These are phyloP conservation scores for Sorex araneus DNA, from an alignment of 2,113 vertebrate genomes.

Conservation along the genomic window DNA sequence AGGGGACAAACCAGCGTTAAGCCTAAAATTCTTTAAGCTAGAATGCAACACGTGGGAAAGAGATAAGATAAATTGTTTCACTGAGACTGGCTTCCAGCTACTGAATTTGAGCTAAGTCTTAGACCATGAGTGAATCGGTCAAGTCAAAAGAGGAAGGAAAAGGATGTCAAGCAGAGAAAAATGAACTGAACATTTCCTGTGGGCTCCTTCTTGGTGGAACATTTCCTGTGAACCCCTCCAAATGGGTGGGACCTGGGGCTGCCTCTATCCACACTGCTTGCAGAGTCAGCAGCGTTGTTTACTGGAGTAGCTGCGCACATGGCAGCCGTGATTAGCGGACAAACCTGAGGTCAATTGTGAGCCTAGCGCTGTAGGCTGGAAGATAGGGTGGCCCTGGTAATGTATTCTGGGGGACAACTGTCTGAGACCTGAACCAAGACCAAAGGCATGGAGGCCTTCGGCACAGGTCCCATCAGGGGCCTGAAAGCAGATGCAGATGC, in stretches of 20 bases:
- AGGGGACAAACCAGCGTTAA: no score
- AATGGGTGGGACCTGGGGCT: background rate
- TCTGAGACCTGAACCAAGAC: no score
- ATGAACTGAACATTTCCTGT: background rate
- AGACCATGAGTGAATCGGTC: background rate
- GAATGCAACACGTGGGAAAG: background rate
- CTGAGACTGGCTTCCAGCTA: background rate
- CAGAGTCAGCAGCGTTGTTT: background rate
- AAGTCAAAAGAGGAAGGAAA: background rate
- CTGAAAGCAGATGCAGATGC: no score
- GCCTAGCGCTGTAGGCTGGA: no score
- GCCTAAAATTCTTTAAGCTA: no score
- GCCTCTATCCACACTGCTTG: background rate
- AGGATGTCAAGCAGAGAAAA: background rate
- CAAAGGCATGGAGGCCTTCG: no score
- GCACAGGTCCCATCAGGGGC: no score
- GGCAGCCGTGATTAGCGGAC: background rate
- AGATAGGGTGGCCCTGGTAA: no score
- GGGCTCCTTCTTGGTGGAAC: background rate
- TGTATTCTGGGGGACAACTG: no score
- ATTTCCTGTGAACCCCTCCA: background rate
- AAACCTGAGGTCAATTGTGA: background rate
- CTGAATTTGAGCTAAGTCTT: conserved; percentile 22
- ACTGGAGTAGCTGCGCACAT: background rate
- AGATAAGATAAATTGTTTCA: background rate